Evolutionary conservation across 2,113 vertebrate species (phyloP), one percentile per base, ranked within the genome.

Genomic region (Rutilus rutilus): DNA sequence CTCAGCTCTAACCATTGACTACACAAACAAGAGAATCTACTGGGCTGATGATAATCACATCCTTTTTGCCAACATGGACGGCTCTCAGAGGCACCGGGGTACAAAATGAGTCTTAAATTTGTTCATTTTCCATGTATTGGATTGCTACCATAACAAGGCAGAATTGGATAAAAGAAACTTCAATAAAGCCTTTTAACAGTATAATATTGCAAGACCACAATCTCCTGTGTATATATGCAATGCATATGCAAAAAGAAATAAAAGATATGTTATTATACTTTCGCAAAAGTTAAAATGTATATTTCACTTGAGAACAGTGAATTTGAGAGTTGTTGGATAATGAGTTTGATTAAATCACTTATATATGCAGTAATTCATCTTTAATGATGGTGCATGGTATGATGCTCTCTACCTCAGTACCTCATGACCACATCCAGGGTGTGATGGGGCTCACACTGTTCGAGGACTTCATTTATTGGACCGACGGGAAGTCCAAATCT

Each of bases 381-480:
- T 82, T 65, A 87, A 90, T 4, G 88, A 91, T 93, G 94, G 94
- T 81, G 10, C 39, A 19, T 81, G 60, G 2, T 82, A 21, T 82
- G 95, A 91, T 91, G 60, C 52, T 82, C n/a, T 85, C 89, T 90
- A 82, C 94, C 95, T 67, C 94, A 99, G 98, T 99, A 83, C 96
- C 96, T 91, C 97, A 97, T 85, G 96, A 97, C 91, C 97, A 98
- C 91, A 97, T 99, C 93, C 96, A 97, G 85, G 97, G 97, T 78
- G 97, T 99, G 91, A 98, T 99, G 93, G 97, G 97, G 2, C 95
- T 99, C 91, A 97, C 97, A 5, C 89, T 99, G 93, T 99, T 99
- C 92, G 98, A 99, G 92, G 98, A 99, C 94, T 98, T 98, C 93
- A 92, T 99, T 91, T 99, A 99, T 90, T 99, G 98, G 98, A 98